Conservation (phyloP, 2,113 vertebrate genomes). For the Calidris pygmaea region DNA sequence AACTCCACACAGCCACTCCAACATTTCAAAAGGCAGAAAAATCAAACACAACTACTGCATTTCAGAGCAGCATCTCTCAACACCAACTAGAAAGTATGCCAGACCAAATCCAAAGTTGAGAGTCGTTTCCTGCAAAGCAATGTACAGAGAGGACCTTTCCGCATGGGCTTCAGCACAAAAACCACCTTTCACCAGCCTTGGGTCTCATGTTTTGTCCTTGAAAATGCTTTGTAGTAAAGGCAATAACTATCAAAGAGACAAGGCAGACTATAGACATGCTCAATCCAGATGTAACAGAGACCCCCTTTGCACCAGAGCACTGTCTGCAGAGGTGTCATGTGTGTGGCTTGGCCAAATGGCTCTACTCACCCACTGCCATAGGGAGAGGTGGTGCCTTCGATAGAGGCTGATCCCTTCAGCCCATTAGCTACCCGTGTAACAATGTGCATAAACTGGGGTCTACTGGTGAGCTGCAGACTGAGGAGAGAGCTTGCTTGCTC, state of each 20-base stretch:
- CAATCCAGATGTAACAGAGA: neutral
- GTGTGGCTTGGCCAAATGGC: rapidly evolving
- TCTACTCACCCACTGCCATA: rapidly evolving
- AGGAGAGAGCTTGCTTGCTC: rapidly evolving
- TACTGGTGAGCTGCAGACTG: neutral
- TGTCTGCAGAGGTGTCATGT: rapidly evolving
- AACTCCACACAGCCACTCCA: neutral
- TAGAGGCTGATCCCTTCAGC: neutral
- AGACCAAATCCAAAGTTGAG: neutral
- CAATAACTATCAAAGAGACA: no score
- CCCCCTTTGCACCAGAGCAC: neutral
- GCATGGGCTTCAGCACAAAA: neutral
- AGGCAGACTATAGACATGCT: neutral
- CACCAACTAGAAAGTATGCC: neutral
- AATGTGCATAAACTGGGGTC: rapidly evolving
- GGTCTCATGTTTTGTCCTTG: neutral
- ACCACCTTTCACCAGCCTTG: neutral
- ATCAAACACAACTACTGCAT: neutral
- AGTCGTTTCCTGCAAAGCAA: neutral
- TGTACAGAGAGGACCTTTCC: neutral
- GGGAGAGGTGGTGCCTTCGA: neutral
- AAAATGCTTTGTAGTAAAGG: neutral
- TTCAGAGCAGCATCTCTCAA: neutral
- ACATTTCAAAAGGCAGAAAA: neutral
- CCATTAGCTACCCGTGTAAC: no score